Evolutionary conservation across 2,797 vertebrate species (phyloP).

Genomic region (Platalea minor): DNA sequence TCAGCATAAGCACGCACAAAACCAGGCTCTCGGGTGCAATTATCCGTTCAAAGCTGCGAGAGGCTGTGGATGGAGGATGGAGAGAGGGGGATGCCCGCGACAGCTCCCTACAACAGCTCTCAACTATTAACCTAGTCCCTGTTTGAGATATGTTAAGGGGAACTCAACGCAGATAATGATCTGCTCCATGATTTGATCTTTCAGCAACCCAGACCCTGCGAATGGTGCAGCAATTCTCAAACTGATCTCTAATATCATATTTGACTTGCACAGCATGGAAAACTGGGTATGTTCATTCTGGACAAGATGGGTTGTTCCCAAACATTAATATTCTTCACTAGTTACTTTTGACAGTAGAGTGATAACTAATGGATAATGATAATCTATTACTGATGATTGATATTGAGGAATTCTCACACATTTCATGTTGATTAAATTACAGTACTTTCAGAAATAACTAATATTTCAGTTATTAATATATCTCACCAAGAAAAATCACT

Average conservation of each 20-base stretch:
- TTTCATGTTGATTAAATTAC: neutral
- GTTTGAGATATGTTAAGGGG: neutral
- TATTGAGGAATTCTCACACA: neutral
- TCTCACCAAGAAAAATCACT: neutral
- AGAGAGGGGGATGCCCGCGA: fast-evolving
- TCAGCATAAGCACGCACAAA: fast-evolving
- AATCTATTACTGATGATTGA: neutral
- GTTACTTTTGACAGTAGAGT: neutral
- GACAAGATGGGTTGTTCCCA: neutral
- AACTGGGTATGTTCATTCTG: neutral
- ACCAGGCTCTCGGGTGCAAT: fast-evolving
- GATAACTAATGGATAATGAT: neutral
- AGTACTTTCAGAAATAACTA: neutral
- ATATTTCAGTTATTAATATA: neutral
- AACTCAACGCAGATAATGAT: neutral
- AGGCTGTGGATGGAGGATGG: neutral
- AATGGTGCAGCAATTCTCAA: neutral
- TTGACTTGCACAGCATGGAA: neutral
- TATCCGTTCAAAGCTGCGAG: neutral
- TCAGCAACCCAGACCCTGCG: neutral
- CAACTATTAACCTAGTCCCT: neutral
- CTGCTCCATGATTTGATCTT: neutral
- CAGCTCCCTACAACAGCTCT: neutral
- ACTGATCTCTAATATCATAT: neutral
- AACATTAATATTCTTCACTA: neutral